These are phyloP conservation scores for Diachasma alloeum DNA, from an alignment of 1,140 invertebrate genomes.

Conservation along the genomic window DNA sequence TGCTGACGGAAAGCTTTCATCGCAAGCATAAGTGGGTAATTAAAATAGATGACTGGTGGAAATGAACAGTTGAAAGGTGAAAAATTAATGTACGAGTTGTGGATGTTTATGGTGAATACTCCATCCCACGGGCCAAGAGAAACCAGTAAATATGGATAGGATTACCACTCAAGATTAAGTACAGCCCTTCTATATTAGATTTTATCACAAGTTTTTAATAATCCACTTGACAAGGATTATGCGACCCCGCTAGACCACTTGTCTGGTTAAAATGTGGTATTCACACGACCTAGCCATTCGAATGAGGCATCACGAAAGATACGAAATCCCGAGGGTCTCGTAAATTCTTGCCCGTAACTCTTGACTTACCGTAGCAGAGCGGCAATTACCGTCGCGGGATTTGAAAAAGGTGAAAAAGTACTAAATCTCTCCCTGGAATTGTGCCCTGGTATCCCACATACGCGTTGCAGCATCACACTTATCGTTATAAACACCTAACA, in stretches of 20 bases:
- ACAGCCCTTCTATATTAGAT: too few species aligned
- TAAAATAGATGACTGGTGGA: too few species aligned
- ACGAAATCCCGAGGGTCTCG: constrained; percentile 12
- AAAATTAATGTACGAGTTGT: too few species aligned
- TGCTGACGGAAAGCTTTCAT: too few species aligned
- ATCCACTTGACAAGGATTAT: neutral
- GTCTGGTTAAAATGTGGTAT: neutral
- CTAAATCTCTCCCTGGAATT: constrained; percentile 1
- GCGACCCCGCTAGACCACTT: neutral
- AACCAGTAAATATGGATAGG: too few species aligned
- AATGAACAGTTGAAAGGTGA: too few species aligned
- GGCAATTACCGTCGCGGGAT: constrained; percentile 34
- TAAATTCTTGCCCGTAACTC: constrained; percentile 24
- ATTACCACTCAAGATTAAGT: too few species aligned
- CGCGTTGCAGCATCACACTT: neutral
- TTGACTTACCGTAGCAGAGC: constrained; percentile 6
- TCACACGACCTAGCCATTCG: neutral
- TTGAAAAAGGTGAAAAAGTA: constrained; percentile 20
- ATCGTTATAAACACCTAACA: neutral
- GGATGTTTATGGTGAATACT: too few species aligned
- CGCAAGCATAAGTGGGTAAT: too few species aligned
- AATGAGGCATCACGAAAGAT: constrained; percentile 5
- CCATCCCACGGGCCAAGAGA: too few species aligned
- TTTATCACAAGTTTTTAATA: neutral
- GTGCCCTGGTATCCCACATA: neutral